Evolutionary conservation across 2,888 invertebrate species (phyloP).

Genomic region (Orgyia antiqua): DNA sequence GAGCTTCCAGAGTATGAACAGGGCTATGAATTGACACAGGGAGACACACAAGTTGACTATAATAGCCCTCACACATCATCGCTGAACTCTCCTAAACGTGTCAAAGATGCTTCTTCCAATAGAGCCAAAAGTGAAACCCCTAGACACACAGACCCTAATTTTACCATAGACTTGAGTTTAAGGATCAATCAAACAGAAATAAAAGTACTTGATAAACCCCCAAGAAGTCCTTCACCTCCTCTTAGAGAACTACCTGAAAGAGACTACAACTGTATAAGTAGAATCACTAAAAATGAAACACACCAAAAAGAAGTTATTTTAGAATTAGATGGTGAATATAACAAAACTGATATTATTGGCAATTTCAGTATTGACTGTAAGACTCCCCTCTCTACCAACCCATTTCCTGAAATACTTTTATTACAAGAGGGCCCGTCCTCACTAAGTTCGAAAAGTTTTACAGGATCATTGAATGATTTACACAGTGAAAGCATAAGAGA

Average conservation of each 20-base stretch:
- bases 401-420: conserved; percentile 30
- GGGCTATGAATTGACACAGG: conserved; percentile 12
- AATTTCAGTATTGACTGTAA: conserved; percentile 19
- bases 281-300: conserved; percentile 21
- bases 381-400: conserved; percentile 30
- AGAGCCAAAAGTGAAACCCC: not conserved
- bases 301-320: conserved; percentile 29
- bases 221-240: conserved; percentile 13
- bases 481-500: conserved; percentile 50
- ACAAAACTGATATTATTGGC: conserved; percentile 11
- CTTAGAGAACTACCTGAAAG: conserved; percentile 53
- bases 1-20: conserved; percentile 51
- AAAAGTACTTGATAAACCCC: conserved; percentile 23
- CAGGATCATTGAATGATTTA: conserved; percentile 68
- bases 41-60: not conserved
- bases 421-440: conserved; percentile 48
- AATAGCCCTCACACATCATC: conserved; percentile 1
- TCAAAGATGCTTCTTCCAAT: not conserved
- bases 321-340: not conserved
- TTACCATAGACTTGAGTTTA: conserved; percentile 49
- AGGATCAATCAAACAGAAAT: conserved; percentile 42
- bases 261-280: conserved; percentile 40
- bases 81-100: conserved; percentile 2
- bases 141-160: conserved; percentile 29
- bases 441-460: conserved; percentile 56